A percentile compares a stretch with the other conserved stretches of the same genome.
Evolutionary conservation across 2,113 vertebrate genomes (phyloP).

Genomic region (Donacobius atricapilla): DNA sequence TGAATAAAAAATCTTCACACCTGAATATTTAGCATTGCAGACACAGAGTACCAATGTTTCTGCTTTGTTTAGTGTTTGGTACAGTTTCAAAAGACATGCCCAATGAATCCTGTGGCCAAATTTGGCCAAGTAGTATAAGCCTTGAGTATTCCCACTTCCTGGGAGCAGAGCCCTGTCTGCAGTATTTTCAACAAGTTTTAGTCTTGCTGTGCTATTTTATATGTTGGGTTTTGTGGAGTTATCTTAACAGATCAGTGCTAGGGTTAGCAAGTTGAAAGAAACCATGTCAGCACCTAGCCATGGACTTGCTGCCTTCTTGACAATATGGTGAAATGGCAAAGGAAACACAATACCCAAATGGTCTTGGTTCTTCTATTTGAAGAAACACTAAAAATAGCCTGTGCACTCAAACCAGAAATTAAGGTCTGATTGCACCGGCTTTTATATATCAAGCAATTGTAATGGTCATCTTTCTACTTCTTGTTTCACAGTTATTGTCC

Average conservation of each 20-base stretch:
- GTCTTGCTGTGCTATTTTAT: background rate
- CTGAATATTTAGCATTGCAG: background rate
- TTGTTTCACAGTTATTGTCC: background rate
- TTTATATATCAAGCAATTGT: background rate
- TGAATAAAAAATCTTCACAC: background rate
- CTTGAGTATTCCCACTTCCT: background rate
- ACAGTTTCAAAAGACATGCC: background rate
- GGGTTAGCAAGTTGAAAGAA: background rate
- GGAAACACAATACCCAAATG: background rate
- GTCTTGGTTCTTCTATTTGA: background rate
- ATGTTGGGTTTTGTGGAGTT: background rate
- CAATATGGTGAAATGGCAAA: background rate
- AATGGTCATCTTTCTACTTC: background rate
- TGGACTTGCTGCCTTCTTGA: background rate
- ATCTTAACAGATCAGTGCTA: background rate
- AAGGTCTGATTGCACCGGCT: fast-evolving
- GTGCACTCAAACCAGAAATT: background rate
- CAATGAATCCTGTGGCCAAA: background rate
- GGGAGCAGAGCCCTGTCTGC: background rate
- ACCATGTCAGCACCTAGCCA: background rate
- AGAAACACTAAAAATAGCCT: background rate
- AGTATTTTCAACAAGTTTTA: background rate
- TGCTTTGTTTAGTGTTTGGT: background rate
- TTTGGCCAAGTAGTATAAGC: background rate
- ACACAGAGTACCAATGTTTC: background rate